Conservation (phyloP, 2,113 vertebrate genomes). For the Poeciliopsis retropinna region DNA sequence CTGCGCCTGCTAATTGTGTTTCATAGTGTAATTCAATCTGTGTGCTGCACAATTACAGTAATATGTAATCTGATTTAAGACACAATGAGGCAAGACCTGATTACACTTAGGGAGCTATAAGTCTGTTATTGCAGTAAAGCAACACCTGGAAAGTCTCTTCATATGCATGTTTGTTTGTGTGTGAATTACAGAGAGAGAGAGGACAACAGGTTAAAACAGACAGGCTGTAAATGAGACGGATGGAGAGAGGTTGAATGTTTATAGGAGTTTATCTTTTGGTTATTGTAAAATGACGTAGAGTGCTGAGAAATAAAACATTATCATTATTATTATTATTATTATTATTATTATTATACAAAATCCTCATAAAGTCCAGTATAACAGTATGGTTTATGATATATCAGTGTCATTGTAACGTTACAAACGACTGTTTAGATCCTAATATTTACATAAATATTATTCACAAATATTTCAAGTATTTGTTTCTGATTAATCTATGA, state of each 20-base stretch:
- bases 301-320: too few species aligned
- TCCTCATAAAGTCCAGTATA: background rate
- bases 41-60: conserved; percentile 33
- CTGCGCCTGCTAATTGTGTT: conserved; percentile 29
- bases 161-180: conserved; percentile 9
- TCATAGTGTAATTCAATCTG: conserved; percentile 44
- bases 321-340: too few species aligned
- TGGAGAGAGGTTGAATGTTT: background rate
- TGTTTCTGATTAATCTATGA: background rate
- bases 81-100: conserved; percentile 35
- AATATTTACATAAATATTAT: background rate
- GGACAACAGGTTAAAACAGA: background rate
- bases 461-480: background rate
- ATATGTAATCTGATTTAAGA: conserved; percentile 53
- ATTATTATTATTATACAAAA: too few species aligned
- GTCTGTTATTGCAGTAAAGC: conserved; percentile 47
- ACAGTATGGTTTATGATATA: background rate
- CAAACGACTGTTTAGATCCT: background rate
- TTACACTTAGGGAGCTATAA: conserved; percentile 40
- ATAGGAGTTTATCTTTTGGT: background rate
- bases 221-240: background rate
- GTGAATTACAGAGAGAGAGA: background rate
- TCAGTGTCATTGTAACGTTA: background rate
- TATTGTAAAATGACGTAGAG: too few species aligned
- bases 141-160: conserved; percentile 29